A percentile compares a stretch with the other conserved stretches of the same genome.
These are phyloP conservation scores for Cavia porcellus DNA, from an alignment of 2,113 vertebrate species.

Conservation along the genomic window DNA sequence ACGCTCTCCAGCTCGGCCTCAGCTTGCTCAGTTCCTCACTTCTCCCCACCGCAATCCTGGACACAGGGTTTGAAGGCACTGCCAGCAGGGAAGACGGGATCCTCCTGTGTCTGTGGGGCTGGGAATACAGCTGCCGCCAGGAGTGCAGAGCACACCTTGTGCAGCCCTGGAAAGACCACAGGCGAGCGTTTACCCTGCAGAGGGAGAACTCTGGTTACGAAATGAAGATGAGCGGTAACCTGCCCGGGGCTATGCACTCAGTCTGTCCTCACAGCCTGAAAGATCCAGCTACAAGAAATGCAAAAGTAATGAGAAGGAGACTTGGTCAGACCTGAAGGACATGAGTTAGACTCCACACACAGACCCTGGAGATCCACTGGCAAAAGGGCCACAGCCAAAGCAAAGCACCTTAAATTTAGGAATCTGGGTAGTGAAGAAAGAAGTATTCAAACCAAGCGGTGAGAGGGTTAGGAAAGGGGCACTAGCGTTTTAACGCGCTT, in stretches of 20 bases:
- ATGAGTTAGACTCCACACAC: neutral
- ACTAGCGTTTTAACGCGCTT: slow-evolving; percentile 29
- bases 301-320: neutral
- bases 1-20: neutral
- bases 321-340: neutral
- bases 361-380: neutral
- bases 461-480: neutral
- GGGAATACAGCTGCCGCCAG: neutral
- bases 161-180: slow-evolving; percentile 3
- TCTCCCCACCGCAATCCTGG: neutral
- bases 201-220: neutral
- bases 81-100: neutral
- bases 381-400: neutral
- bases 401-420: neutral
- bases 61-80: neutral
- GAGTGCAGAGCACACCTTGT: neutral
- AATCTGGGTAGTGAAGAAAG: neutral
- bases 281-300: neutral
- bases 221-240: neutral
- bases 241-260: no score
- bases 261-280: neutral
- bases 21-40: neutral
- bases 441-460: neutral
- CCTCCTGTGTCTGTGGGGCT: neutral
- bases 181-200: neutral